Conservation (phyloP, 2,888 invertebrate species). For the Oegoconia quadripuncta region DNA sequence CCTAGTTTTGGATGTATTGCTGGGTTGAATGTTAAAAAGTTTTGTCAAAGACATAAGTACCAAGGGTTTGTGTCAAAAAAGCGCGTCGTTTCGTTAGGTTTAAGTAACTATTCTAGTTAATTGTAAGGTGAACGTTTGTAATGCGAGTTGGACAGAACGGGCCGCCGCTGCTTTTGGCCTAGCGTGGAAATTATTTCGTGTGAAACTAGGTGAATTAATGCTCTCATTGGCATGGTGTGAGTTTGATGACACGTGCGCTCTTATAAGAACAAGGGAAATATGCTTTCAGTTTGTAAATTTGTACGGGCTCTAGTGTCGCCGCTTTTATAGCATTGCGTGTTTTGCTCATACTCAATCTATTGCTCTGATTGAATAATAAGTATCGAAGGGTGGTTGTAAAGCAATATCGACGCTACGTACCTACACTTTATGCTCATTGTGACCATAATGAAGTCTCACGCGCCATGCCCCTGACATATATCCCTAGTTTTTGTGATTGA, state of each 20-base stretch:
- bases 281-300: no score
- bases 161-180: conserved; percentile 27
- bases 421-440: no score
- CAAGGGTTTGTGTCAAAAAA: conserved; percentile 26
- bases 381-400: no score
- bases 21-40: no score
- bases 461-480: no score
- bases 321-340: no score
- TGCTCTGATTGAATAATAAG: no score
- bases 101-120: conserved; percentile 27
- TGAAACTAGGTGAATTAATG: conserved; percentile 26
- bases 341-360: no score
- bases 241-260: not conserved
- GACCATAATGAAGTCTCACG: no score
- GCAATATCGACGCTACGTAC: no score
- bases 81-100: conserved; percentile 21
- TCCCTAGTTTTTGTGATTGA: no score
- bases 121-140: conserved; percentile 17
- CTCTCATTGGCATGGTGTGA: conserved; percentile 31
- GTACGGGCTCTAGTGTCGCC: no score
- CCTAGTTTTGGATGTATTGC: not conserved
- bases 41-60: conserved; percentile 17
- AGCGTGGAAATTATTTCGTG: conserved; percentile 11
- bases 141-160: conserved; percentile 22
- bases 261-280: not conserved